Evolutionary conservation across 2,797 vertebrate species (phyloP), one percentile per base, ranked within the genome.

Genomic region (Bovichtus variegatus): DNA sequence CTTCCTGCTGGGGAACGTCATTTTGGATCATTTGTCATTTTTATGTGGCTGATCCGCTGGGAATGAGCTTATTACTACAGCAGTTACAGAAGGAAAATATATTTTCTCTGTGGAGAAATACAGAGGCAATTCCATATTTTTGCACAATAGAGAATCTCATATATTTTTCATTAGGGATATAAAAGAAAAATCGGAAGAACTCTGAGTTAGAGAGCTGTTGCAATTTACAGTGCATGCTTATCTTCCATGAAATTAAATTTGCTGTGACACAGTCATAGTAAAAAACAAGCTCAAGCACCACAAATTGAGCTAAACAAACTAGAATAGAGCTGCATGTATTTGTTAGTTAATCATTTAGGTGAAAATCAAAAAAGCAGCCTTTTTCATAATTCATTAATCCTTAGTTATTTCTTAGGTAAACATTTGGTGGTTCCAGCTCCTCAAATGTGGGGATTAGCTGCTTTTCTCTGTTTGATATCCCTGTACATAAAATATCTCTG

Each of bases 131-230:
- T 81, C 79, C 31, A 84, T 74, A 62, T 60, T 82, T 81, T 78
- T 82, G 60, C 81, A 68, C 40, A 43, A 75, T 4, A 34, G 64
- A 80, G 60, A 85, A 72, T 80, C 72, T 86, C 55, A 86, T 90
- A 77, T 90, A 74, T 86, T 88, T 88, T 74, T 53, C 46, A 89
- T 89, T 81, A 84, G 76, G 71, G 61, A 64, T 71, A 74, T 84
- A 43, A 84, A 69, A 44, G 54, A 59, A 43, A 60, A 38, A 80
- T 40, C 51, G 50, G 18, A 25, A n/a, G n/a, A 11, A 68, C 29
- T 59, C 18, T 36, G 61, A 50, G 41, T 46, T 55, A n/a, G 23
- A 74, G 47, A 25, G 70, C 59, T 5, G 29, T 57, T 80, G 80
- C 60, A 81, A 44, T 66, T 78, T 21, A 44, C 47, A 57, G 49